These are phyloP conservation scores for Drosophila setifemur DNA, from an alignment of 1,140 invertebrate species.

Conservation along the genomic window DNA sequence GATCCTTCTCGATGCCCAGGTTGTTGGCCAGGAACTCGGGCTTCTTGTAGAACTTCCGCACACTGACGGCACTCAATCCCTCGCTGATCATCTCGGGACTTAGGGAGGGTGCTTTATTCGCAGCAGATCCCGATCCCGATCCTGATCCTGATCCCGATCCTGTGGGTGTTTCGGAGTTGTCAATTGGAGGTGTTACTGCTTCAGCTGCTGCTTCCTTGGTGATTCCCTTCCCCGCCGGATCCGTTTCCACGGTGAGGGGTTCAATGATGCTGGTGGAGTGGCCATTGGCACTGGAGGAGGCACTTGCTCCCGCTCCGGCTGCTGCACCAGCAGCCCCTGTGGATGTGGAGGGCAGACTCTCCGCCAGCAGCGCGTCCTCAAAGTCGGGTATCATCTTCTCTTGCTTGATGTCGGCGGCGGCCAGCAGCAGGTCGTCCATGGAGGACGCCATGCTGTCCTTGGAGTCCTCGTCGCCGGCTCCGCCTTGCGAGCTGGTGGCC, in stretches of 20 bases:
- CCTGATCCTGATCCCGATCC: background rate
- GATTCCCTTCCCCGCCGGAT: background rate
- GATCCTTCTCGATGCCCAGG: slow-evolving; percentile 81
- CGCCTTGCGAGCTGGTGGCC: slow-evolving; percentile 41
- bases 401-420: slow-evolving; percentile 59
- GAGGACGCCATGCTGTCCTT: slow-evolving; percentile 76
- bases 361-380: slow-evolving; percentile 40
- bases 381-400: slow-evolving; percentile 61
- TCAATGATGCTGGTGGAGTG: slow-evolving; percentile 39
- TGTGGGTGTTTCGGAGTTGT: background rate
- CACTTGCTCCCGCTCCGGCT: background rate
- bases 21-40: slow-evolving; percentile 82
- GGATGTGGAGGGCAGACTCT: slow-evolving; percentile 25
- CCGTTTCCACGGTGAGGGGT: slow-evolving; percentile 59
- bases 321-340: background rate
- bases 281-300: slow-evolving; percentile 34
- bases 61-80: slow-evolving; percentile 74
- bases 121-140: slow-evolving; percentile 7
- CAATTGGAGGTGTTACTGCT: background rate
- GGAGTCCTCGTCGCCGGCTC: slow-evolving; percentile 66
- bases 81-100: slow-evolving; percentile 79
- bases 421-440: slow-evolving; percentile 67
- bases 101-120: slow-evolving; percentile 68
- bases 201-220: slow-evolving; percentile 4
- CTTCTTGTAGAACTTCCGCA: slow-evolving; percentile 80